Conservation (phyloP, 2,888 invertebrate species). For the Eilema caniola region DNA sequence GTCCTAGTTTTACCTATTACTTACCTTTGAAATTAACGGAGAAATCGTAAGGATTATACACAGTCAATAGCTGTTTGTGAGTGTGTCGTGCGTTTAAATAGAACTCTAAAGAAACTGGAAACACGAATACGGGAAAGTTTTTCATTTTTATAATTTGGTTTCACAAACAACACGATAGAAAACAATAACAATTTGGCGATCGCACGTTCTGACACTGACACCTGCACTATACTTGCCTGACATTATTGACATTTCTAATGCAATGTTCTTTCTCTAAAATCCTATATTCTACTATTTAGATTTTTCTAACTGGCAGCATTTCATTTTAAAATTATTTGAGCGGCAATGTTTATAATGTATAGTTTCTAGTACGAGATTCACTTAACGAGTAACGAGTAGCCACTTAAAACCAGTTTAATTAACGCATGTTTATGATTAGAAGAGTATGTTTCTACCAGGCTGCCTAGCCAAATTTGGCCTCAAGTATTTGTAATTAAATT, state of each 20-base stretch:
- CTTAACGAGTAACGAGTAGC: no score
- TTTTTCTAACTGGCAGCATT: no score
- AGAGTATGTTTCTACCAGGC: no score
- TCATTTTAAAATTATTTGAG: no score
- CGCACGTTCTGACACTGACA: constrained; percentile 40
- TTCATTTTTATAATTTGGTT: constrained; percentile 70
- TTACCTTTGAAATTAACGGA: constrained; percentile 93
- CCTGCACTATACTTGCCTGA: neutral
- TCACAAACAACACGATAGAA: constrained; percentile 57
- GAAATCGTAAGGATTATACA: constrained; percentile 95
- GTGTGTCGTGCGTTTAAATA: constrained; percentile 91
- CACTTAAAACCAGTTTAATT: no score
- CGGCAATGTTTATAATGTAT: no score
- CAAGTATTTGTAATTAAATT: no score
- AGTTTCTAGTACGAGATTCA: no score
- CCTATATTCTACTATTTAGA: no score
- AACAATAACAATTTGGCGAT: constrained; percentile 63
- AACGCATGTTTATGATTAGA: no score
- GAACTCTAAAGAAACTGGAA: constrained; percentile 92
- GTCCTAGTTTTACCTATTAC: constrained; percentile 22
- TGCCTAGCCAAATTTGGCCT: no score
- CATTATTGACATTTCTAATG: constrained; percentile 22
- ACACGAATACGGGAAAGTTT: constrained; percentile 94
- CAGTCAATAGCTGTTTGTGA: constrained; percentile 93
- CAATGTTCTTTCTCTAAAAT: neutral